These are phyloP conservation scores for Chalcis sispes DNA, from an alignment of 2,888 invertebrate genomes.

Conservation along the genomic window DNA sequence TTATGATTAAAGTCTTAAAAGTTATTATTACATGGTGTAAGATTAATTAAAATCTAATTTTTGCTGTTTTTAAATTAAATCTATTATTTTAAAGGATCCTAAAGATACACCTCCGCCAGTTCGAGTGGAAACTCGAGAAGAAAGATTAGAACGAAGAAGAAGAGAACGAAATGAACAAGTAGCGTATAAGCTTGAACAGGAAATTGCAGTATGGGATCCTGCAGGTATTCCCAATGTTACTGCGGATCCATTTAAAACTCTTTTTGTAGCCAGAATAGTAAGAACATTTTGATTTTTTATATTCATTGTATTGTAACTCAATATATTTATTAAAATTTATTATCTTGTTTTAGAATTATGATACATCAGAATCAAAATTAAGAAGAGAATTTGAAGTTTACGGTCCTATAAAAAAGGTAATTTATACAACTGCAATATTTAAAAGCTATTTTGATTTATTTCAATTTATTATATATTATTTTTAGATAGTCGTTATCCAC, in stretches of 20 bases:
- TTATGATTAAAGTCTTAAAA: too few species aligned
- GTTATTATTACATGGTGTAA: too few species aligned
- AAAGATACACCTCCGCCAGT: slow-evolving; percentile 97
- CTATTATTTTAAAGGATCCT: slow-evolving; percentile 84
- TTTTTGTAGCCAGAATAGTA: slow-evolving; percentile 97
- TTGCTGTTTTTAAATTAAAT: not conserved
- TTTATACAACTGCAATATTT: slow-evolving; percentile 46
- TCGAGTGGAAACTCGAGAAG: slow-evolving; percentile 95
- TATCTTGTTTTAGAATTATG: slow-evolving; percentile 89
- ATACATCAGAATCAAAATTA: slow-evolving; percentile 98
- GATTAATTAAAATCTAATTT: not conserved
- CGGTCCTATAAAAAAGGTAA: slow-evolving; percentile 97
- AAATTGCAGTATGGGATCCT: slow-evolving; percentile 98
- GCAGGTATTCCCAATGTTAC: slow-evolving; percentile 86
- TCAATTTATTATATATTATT: not conserved
- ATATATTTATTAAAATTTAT: slow-evolving; percentile 32
- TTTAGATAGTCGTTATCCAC: slow-evolving; percentile 90
- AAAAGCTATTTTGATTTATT: slow-evolving; percentile 15
- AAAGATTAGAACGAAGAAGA: slow-evolving; percentile 88
- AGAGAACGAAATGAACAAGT: slow-evolving; percentile 97
- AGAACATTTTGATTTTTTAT: slow-evolving; percentile 72
- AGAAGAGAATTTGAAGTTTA: slow-evolving; percentile 98
- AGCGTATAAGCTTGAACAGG: slow-evolving; percentile 98
- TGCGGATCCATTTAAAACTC: slow-evolving; percentile 96
- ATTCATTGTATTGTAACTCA: not conserved